Evolutionary conservation across 1,140 invertebrate genomes (phyloP).

Genomic region (Drosophila nannoptera): DNA sequence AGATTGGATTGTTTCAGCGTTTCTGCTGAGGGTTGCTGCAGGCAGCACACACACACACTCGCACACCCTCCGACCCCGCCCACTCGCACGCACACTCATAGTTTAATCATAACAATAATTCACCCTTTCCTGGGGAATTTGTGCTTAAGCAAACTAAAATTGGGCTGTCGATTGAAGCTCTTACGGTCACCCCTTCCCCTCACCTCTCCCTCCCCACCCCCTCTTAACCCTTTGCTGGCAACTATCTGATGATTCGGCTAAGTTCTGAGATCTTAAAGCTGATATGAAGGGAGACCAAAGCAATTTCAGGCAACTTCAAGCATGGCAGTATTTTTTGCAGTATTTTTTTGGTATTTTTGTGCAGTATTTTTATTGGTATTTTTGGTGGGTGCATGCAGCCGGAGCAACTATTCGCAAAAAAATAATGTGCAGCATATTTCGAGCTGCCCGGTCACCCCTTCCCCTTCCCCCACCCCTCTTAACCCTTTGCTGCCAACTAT

Average conservation of each 20-base stretch:
- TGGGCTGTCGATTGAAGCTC: slow-evolving; percentile 12
- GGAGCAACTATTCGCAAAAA: slow-evolving; percentile 55
- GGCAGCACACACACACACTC: slow-evolving; percentile 5
- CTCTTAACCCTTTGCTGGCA: background rate
- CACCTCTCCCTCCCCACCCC: background rate
- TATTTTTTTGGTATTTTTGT: too few species aligned
- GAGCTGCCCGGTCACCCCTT: too few species aligned
- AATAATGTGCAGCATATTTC: slow-evolving; percentile 70
- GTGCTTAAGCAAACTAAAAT: slow-evolving; percentile 15
- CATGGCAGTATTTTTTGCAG: too few species aligned
- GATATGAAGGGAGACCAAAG: slow-evolving; percentile 56
- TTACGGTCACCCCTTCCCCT: background rate
- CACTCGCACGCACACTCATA: slow-evolving; percentile 23
- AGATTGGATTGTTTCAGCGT: slow-evolving; percentile 26
- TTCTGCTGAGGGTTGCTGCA: slow-evolving; percentile 13
- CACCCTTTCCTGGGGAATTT: slow-evolving; percentile 53
- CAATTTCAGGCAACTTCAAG: too few species aligned
- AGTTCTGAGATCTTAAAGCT: slow-evolving; percentile 38
- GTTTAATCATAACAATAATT: slow-evolving; percentile 74
- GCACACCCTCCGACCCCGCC: slow-evolving; percentile 1
- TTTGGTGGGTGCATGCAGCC: slow-evolving; percentile 11
- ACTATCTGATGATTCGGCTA: background rate
- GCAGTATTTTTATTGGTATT: too few species aligned
- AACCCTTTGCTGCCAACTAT: too few species aligned
- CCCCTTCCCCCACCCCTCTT: too few species aligned